Conservation (phyloP, 2,113 vertebrate species). For the Phaethornis superciliosus region DNA sequence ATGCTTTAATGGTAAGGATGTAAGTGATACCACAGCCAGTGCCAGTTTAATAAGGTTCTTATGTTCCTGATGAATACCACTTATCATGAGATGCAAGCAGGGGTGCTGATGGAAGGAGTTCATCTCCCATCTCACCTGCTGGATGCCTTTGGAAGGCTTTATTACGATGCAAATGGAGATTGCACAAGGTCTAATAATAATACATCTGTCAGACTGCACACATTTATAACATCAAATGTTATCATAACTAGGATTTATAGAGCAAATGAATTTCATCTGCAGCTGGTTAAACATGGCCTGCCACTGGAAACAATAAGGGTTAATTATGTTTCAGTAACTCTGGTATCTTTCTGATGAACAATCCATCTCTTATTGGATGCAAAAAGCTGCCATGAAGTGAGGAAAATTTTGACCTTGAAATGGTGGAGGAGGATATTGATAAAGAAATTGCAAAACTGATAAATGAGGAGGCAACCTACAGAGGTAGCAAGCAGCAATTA, state of each 20-base stretch:
- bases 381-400: background rate
- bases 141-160: background rate
- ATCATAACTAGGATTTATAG: constrained; percentile 1
- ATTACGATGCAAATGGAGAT: constrained; percentile 51
- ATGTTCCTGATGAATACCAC: background rate
- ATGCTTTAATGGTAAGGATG: background rate
- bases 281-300: background rate
- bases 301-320: background rate
- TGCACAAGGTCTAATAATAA: constrained; percentile 11
- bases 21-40: background rate
- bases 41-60: background rate
- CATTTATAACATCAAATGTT: background rate
- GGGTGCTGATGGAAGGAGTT: background rate
- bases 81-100: background rate
- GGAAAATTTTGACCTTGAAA: background rate
- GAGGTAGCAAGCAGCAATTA: background rate
- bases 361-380: background rate
- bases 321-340: constrained; percentile 19
- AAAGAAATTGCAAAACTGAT: background rate
- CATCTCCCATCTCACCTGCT: constrained; percentile 6
- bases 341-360: background rate
- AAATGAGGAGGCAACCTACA: background rate
- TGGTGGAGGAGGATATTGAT: background rate
- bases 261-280: background rate
- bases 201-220: constrained; percentile 2